Conservation (phyloP, 2,888 invertebrate species). For the Sinopyrophorus schimmeli region DNA sequence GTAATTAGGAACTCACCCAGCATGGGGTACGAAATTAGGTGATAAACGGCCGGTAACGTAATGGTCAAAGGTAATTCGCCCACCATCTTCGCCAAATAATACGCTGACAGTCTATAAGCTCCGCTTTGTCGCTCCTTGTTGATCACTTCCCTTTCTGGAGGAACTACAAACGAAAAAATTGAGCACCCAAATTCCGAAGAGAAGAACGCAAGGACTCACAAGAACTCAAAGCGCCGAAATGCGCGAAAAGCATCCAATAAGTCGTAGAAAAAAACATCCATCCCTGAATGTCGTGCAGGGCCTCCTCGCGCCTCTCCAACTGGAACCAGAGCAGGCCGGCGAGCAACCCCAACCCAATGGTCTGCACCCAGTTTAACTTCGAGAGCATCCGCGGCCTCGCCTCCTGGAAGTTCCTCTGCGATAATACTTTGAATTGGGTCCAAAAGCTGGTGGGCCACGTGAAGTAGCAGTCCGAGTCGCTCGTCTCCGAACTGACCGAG, state of each 20-base stretch:
- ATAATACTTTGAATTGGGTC: slow-evolving; percentile 77
- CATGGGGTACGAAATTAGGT: slow-evolving; percentile 77
- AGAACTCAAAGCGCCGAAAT: slow-evolving; percentile 77
- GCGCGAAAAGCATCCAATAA: slow-evolving; percentile 81
- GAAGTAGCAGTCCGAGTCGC: slow-evolving; percentile 65
- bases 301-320: slow-evolving; percentile 72
- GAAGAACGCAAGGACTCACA: slow-evolving; percentile 60
- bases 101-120: slow-evolving; percentile 77
- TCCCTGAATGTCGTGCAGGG: slow-evolving; percentile 76
- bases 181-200: slow-evolving; percentile 1
- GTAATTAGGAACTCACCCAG: no score
- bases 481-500: slow-evolving; percentile 64
- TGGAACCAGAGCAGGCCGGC: slow-evolving; percentile 80
- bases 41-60: slow-evolving; percentile 74
- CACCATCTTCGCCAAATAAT: slow-evolving; percentile 80
- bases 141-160: slow-evolving; percentile 76
- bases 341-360: slow-evolving; percentile 70
- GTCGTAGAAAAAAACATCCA: slow-evolving; percentile 85
- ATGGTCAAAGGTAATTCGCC: slow-evolving; percentile 77
- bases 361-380: slow-evolving; percentile 77
- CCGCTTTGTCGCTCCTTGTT: slow-evolving; percentile 79
- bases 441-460: slow-evolving; percentile 76
- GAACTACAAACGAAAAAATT: slow-evolving; percentile 64
- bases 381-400: slow-evolving; percentile 76
- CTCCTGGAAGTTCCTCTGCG: slow-evolving; percentile 75